A percentile compares a stretch with the other conserved stretches of the same genome.
Evolutionary conservation across 1,140 invertebrate species (phyloP).

Genomic region (Scaptomyza hsui): DNA sequence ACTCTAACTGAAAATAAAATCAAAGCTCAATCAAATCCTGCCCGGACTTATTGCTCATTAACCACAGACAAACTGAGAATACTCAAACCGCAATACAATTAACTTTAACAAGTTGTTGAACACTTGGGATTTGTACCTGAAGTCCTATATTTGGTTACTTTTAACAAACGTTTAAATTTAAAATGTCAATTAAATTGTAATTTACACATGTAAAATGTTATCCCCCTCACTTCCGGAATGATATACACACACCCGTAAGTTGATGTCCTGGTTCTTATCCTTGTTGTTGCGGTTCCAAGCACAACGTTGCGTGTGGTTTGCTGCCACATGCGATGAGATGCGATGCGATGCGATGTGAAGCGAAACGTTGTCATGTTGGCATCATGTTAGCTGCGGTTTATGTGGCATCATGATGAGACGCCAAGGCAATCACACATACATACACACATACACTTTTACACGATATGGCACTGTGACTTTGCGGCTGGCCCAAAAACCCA

Average conservation of each 20-base stretch:
- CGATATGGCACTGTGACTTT: conserved; percentile 58
- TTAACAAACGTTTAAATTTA: conserved; percentile 5
- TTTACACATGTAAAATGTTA: conserved; percentile 45
- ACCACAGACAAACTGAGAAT: background rate
- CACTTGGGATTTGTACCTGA: conserved; percentile 1
- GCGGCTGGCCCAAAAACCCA: conserved; percentile 35
- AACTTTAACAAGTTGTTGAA: conserved; percentile 9
- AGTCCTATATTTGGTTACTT: background rate
- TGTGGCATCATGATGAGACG: conserved; percentile 72
- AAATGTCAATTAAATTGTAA: conserved; percentile 62
- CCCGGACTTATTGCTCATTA: conserved; percentile 13
- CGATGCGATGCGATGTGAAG: conserved; percentile 23
- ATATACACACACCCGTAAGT: conserved; percentile 23
- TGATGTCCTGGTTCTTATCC: conserved; percentile 40
- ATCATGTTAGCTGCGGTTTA: conserved; percentile 73
- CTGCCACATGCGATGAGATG: conserved; percentile 33
- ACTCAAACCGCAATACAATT: conserved; percentile 14
- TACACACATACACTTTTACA: conserved; percentile 20
- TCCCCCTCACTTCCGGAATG: background rate
- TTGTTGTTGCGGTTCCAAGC: conserved; percentile 47
- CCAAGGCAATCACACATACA: conserved; percentile 48
- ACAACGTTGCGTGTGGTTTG: conserved; percentile 47
- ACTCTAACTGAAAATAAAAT: background rate
- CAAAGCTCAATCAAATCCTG: background rate
- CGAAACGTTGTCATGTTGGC: conserved; percentile 41